Conservation (phyloP, 2,888 invertebrate species). For the Pemphredon lugubris region DNA sequence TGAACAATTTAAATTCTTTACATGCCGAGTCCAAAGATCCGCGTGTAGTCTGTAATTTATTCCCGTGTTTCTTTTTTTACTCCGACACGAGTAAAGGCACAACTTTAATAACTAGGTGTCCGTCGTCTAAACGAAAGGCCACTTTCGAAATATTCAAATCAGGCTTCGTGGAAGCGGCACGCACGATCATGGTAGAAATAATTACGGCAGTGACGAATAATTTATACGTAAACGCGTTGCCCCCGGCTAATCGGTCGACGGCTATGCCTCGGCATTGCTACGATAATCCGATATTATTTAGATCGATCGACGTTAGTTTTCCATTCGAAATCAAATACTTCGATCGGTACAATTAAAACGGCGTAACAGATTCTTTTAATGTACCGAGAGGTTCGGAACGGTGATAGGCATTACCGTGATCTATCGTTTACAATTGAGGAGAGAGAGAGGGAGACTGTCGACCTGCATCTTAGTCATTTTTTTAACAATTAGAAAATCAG, state of each 20-base stretch:
- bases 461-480: too few relatives aligned
- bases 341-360: too few relatives aligned
- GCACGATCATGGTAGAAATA: conserved; percentile 61
- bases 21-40: conserved; percentile 53
- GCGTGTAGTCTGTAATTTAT: conserved; percentile 60
- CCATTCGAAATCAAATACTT: too few relatives aligned
- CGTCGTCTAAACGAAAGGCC: conserved; percentile 65
- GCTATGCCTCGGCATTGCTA: conserved; percentile 37
- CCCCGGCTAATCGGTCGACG: conserved; percentile 58
- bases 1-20: conserved; percentile 65
- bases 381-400: too few relatives aligned
- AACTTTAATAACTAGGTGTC: conserved; percentile 67
- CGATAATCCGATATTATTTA: conserved; percentile 61
- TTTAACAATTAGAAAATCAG: too few relatives aligned
- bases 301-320: conserved; percentile 47
- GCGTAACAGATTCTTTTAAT: too few relatives aligned
- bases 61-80: conserved; percentile 39
- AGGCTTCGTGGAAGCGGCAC: conserved; percentile 69
- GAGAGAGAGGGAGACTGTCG: too few relatives aligned
- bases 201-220: conserved; percentile 68
- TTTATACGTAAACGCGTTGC: conserved; percentile 63
- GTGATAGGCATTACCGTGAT: too few relatives aligned
- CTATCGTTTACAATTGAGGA: too few relatives aligned
- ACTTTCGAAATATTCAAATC: conserved; percentile 71
- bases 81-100: conserved; percentile 42